phyloP scores from a whole-genome alignment of 2,113 vertebrate genomes.

The Clarias macrocephalus region DNA sequence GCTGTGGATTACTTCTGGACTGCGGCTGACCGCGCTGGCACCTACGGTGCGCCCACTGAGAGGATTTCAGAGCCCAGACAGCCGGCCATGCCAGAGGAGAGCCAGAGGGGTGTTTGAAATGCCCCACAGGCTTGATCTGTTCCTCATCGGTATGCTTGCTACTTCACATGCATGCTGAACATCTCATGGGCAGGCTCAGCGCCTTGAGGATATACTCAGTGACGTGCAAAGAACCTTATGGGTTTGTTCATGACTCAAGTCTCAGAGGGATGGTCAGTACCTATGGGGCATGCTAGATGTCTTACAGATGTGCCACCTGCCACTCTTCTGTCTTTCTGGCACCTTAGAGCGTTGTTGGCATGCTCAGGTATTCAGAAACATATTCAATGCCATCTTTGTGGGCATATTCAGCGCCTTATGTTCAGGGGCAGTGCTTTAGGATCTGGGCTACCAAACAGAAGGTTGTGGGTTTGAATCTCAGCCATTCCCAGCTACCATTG shows the following conservation, averaged over 20 bases:
- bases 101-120: slow-evolving; percentile 40
- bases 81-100: slow-evolving; percentile 38
- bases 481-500: neutral
- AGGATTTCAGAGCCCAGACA: slow-evolving; percentile 70
- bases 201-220: slow-evolving; percentile 13
- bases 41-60: slow-evolving; percentile 63
- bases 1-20: slow-evolving; percentile 77
- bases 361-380: neutral
- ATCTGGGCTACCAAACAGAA: neutral
- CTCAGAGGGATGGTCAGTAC: neutral
- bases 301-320: slow-evolving; percentile 10
- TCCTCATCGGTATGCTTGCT: slow-evolving; percentile 30
- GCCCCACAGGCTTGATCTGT: slow-evolving; percentile 38
- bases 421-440: neutral
- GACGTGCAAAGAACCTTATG: neutral
- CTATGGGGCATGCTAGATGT: neutral
- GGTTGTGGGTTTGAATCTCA: neutral
- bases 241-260: neutral
- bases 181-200: slow-evolving; percentile 1
- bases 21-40: slow-evolving; percentile 70
- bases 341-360: neutral
- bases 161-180: slow-evolving; percentile 45
- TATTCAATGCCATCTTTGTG: neutral
- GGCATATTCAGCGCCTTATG: neutral
- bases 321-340: neutral